Percentiles rank a stretch among this genome's conserved stretches.
phyloP scores from a whole-genome alignment of 2,113 vertebrate genomes.

The Caloenas nicobarica region DNA sequence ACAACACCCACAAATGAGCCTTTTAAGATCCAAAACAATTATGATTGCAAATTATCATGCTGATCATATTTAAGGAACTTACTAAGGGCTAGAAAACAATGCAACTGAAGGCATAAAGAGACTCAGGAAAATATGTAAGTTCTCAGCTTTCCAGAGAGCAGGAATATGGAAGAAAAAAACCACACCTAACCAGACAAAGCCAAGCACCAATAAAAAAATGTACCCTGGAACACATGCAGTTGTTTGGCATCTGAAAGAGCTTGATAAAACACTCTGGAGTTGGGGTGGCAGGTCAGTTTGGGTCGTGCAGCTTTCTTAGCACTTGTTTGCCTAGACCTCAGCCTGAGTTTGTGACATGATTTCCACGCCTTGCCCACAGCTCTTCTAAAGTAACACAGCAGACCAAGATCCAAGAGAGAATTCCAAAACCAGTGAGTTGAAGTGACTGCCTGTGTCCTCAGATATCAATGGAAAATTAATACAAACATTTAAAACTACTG shows the following conservation, averaged over 20 bases:
- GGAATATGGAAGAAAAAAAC: background rate
- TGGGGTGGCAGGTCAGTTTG: background rate
- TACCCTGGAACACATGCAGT: background rate
- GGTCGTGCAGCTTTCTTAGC: background rate
- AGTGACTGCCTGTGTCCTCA: background rate
- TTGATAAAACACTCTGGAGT: background rate
- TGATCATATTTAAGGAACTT: background rate
- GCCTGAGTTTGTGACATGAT: background rate
- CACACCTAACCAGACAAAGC: accelerated
- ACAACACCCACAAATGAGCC: background rate
- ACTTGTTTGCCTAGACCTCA: background rate
- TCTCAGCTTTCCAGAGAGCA: background rate
- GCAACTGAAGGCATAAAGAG: background rate
- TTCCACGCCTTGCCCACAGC: background rate
- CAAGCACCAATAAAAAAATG: background rate
- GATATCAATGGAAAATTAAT: background rate
- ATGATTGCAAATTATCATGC: background rate
- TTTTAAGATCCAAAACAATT: background rate
- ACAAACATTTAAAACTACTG: background rate
- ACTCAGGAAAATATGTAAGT: background rate
- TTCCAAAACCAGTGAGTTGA: background rate
- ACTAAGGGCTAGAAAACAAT: background rate
- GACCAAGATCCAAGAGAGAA: background rate
- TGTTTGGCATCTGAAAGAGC: background rate
- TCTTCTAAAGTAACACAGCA: background rate